Base-by-base conservation (phyloP, 1,140 invertebrate species). In the Drosophila littoralis region DNA sequence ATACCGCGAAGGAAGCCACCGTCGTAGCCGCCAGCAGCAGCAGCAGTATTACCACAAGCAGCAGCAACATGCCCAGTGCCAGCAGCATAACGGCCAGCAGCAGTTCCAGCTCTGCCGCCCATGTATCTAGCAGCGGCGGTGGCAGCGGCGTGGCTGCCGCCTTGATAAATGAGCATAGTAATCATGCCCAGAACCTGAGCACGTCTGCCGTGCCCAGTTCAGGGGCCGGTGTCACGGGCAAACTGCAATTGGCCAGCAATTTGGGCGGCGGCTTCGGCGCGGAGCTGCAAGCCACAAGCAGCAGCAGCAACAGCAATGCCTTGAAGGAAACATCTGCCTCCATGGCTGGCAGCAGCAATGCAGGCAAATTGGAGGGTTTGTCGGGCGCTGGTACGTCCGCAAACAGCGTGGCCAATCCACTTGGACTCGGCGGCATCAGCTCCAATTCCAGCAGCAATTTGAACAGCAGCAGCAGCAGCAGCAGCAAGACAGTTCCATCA, bases 141-240 rank as follows among this genome's bases (percentile, higher is more conserved):
- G 52, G 55, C 35, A 40, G 13, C 32, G 32, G 43, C 15, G 40
- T 70, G 1, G 42, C 74, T 9, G 32, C 65, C n/a, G 33, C 48
- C 9, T 22, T 65, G 0, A 17, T 32, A 7, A 65, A 13, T 22
- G 85, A 89, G 33, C 81, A 74, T 13, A 80, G 75, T 33, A 88
- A 82, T 54, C 81, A 84, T 52, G 84, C 83, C n/a, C 82, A 91
- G 32, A 89, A 89, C 45, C 40, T 89, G 10, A 76, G 76, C 48
- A 86, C 72, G 28, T 81, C 74, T 8, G 40, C 55, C 4, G n/a
- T 52, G 59, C 17, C 43, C 40, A 51, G 58, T 36, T 55, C 73
- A 22, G 45, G 51, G 10, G n/a, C 28, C 45, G 55, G 28, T 22
- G 4, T 40, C 7, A 3, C 61, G 38, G 75, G 61, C 7, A 85